Percentiles rank a stretch among this genome's conserved stretches.
Evolutionary conservation across 2,888 invertebrate genomes (phyloP).

Genomic region (Acanthopleura granulata): DNA sequence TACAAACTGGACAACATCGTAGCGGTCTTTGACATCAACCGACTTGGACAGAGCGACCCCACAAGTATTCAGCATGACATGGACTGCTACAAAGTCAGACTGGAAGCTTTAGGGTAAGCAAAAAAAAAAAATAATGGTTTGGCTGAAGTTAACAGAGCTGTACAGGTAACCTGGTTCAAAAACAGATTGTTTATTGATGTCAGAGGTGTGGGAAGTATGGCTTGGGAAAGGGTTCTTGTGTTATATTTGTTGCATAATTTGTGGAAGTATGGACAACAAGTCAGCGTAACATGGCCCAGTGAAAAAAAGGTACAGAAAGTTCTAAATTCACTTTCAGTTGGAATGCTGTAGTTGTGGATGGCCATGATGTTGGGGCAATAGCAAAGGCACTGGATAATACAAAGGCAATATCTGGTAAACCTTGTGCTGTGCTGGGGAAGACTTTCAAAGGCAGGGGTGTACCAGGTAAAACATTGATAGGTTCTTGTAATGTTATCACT

Average conservation of each 20-base stretch:
- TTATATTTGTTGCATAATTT: too few species aligned
- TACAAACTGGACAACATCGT: constrained; percentile 95
- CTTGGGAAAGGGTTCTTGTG: too few species aligned
- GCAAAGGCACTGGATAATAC: constrained; percentile 85
- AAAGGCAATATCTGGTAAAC: constrained; percentile 79
- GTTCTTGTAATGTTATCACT: too few species aligned
- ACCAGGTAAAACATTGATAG: constrained; percentile 39
- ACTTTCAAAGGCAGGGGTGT: constrained; percentile 89
- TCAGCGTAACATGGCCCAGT: too few species aligned
- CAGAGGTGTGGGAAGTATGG: too few species aligned
- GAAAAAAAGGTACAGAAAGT: too few species aligned
- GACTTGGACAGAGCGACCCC: constrained; percentile 94
- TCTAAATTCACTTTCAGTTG: too few species aligned
- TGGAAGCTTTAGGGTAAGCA: constrained; percentile 82
- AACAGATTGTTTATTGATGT: too few species aligned
- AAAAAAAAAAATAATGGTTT: too few species aligned
- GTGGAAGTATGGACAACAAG: too few species aligned
- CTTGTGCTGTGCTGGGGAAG: constrained; percentile 96
- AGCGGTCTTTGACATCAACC: constrained; percentile 94
- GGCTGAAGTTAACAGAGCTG: too few species aligned
- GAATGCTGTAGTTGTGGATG: constrained; percentile 82
- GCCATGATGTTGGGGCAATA: constrained; percentile 92
- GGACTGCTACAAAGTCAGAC: constrained; percentile 77
- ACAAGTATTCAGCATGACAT: constrained; percentile 92
- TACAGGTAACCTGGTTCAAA: too few species aligned